Base-by-base conservation (phyloP, 2,113 vertebrate species). In the Vulpes vulpes region DNA sequence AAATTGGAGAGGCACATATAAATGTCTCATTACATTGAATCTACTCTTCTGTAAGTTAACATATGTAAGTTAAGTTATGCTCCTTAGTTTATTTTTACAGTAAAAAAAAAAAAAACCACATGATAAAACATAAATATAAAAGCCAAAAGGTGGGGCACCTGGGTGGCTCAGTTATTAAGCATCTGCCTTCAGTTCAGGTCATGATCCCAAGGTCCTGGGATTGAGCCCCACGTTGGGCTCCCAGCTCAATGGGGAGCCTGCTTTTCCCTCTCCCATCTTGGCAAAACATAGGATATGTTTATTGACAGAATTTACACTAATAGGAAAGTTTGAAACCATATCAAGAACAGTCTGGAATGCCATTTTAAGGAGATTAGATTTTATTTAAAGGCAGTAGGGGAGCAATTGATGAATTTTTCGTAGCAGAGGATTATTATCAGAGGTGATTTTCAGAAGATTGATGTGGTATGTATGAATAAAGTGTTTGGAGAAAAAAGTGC, bases 371-470 rank as follows among this genome's bases (percentile, higher is more conserved):
- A 62, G 4, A 85, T 95, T 92, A 16, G 11, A 65, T 94, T 93
- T 93, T 97, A 49, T 89, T 92, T 85, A 43, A 76, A 85, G n/a
- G n/a, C 35, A 94, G 53, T 59, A 27, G 22, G 11, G 7, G 15
- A 69, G 22, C 9, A 8, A 65, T 2, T 94, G 79, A 64, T 55
- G 9, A 78, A 78, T 94, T 96, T 74, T 67, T 53, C 86, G 2
- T 81, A 67, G 51, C 32, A 73, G n/a, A 95, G 49, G 23, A 87
- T 67, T 64, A 82, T 67, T 89, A 78, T 59, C 57, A 73, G 15
- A 76, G 32, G 16, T 96, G 10, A 6, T 89, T 93, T 96, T 51
- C 4, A 82, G 20, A 94, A 93, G 27, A 87, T 43, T 60, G 27
- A 78, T 71, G 71, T 91, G 43, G 76, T 14, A 85, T 32, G 88